These are phyloP conservation scores for Calameuta pallipes DNA, from an alignment of 2,888 invertebrate species.

Conservation along the genomic window DNA sequence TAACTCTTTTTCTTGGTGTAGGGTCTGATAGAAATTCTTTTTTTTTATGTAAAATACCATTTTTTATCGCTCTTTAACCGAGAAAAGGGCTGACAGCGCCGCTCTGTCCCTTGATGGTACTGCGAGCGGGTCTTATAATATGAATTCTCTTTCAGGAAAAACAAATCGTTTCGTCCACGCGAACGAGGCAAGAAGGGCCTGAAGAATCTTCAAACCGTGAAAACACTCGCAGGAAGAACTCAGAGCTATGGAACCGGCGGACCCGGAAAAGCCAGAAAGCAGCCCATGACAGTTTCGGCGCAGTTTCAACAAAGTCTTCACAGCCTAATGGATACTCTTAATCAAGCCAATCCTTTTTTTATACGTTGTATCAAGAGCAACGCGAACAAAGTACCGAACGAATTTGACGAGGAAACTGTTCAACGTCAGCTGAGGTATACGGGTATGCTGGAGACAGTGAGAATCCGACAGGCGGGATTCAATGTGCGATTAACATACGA, in stretches of 20 bases:
- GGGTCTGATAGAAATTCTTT: neutral
- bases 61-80: neutral
- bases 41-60: neutral
- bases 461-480: conserved; percentile 95
- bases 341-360: conserved; percentile 88
- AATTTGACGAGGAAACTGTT: conserved; percentile 93
- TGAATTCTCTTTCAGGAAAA: conserved; percentile 76
- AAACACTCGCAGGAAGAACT: conserved; percentile 86
- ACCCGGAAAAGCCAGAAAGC: conserved; percentile 78
- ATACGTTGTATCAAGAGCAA: conserved; percentile 96
- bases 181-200: conserved; percentile 87
- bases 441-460: conserved; percentile 96
- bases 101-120: too few species aligned
- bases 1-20: neutral
- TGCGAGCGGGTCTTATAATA: neutral
- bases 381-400: conserved; percentile 90
- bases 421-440: conserved; percentile 92
- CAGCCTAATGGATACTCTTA: conserved; percentile 92
- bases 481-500: conserved; percentile 93
- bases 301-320: conserved; percentile 95
- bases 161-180: conserved; percentile 90
- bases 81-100: neutral
- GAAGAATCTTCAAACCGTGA: conserved; percentile 91
- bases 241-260: conserved; percentile 67
- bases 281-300: conserved; percentile 92